These are phyloP conservation scores for Leucopsar rothschildi DNA, from an alignment of 2,113 vertebrate genomes.

Conservation along the genomic window DNA sequence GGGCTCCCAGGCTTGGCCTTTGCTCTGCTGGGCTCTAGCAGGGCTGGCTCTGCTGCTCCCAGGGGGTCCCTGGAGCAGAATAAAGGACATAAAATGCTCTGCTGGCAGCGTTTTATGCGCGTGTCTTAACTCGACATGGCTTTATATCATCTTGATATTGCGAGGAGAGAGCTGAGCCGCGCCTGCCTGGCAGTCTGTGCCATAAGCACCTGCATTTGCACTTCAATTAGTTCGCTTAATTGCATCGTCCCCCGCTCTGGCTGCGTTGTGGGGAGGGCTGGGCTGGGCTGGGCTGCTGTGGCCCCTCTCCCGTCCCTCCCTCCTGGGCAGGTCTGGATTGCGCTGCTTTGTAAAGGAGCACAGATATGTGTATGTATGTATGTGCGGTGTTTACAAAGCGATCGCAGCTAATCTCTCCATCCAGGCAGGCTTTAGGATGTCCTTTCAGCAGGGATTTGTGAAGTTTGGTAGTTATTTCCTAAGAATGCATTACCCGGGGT, in stretches of 20 bases:
- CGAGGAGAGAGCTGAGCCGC: background rate
- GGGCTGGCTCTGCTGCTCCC: background rate
- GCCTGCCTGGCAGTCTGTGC: background rate
- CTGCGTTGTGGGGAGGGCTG: background rate
- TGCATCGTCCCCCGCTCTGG: background rate
- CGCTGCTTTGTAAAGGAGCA: background rate
- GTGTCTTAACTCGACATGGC: background rate
- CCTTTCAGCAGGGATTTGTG: constrained; percentile 41
- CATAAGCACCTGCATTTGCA: background rate
- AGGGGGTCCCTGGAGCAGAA: background rate
- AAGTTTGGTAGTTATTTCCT: constrained; percentile 8
- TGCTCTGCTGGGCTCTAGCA: background rate
- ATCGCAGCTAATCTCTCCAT: constrained; percentile 6
- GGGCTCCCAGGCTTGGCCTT: background rate
- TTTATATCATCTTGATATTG: background rate
- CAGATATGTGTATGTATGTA: background rate
- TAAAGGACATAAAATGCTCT: background rate
- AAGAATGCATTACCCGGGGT: background rate
- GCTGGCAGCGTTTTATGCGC: background rate
- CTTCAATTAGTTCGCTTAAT: background rate
- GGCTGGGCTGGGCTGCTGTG: background rate
- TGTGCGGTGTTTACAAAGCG: background rate
- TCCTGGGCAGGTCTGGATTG: background rate
- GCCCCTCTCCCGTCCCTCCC: background rate
- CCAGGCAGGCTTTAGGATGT: constrained; percentile 11